Evolutionary conservation across 2,888 invertebrate genomes (phyloP).

Genomic region (Nebria brevicollis): DNA sequence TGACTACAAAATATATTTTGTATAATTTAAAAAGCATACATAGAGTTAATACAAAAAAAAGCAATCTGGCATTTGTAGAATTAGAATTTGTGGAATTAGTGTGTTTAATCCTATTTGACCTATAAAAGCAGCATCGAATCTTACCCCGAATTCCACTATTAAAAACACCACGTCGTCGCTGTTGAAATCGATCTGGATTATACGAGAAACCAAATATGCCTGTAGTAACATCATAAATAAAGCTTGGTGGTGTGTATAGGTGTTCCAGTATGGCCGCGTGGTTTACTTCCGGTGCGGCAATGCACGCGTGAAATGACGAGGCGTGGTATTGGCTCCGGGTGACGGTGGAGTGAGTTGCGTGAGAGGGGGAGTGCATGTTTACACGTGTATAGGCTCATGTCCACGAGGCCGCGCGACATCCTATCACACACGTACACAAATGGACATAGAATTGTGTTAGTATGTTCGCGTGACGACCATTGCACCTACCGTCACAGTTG

Average conservation of each 20-base stretch:
- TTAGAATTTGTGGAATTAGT: neutral
- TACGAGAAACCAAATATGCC: neutral
- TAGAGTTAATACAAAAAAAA: too few relatives aligned
- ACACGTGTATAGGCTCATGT: conserved; percentile 43
- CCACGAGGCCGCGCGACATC: conserved; percentile 24
- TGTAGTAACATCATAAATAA: neutral
- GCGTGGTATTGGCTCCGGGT: neutral
- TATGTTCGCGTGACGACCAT: conserved; percentile 42
- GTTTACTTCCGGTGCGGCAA: conserved; percentile 38
- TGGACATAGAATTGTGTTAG: neutral
- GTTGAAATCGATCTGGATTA: neutral
- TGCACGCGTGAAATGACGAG: conserved; percentile 17
- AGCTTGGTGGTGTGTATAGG: conserved; percentile 7
- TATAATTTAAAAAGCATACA: too few relatives aligned
- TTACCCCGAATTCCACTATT: neutral
- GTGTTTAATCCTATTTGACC: neutral
- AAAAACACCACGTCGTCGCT: neutral
- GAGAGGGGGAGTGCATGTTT: conserved; percentile 42
- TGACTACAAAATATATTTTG: too few relatives aligned
- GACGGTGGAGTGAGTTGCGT: conserved; percentile 8
- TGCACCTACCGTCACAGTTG: conserved; percentile 29
- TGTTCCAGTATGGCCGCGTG: conserved; percentile 38
- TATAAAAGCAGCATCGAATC: neutral
- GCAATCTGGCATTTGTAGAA: too few relatives aligned
- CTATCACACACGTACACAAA: conserved; percentile 13